Evolutionary conservation across 2,797 vertebrate genomes (phyloP).

Genomic region (Xiphophorus birchmanni): DNA sequence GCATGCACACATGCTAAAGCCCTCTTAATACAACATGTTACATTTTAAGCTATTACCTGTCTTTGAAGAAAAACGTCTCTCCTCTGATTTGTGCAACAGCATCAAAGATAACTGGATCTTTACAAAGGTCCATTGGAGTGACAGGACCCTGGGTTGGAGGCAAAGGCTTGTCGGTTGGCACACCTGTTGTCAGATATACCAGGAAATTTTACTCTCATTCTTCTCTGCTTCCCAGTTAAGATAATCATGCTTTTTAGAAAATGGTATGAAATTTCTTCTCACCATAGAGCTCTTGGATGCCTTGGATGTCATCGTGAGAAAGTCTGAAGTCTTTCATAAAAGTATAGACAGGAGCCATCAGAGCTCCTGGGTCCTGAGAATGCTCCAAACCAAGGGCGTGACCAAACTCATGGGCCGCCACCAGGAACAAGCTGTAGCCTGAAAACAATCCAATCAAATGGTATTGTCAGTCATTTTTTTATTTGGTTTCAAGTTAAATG

Average conservation of each 20-base stretch:
- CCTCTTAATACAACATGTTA: background rate
- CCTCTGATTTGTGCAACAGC: slow-evolving; percentile 93
- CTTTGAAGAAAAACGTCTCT: slow-evolving; percentile 98
- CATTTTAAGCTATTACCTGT: slow-evolving; percentile 83
- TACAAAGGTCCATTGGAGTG: slow-evolving; percentile 93
- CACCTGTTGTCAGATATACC: slow-evolving; percentile 76
- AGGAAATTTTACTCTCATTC: slow-evolving; percentile 9
- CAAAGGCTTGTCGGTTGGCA: slow-evolving; percentile 78
- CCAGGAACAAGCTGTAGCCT: slow-evolving; percentile 98
- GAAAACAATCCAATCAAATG: background rate
- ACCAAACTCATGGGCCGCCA: slow-evolving; percentile 98
- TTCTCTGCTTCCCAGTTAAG: background rate
- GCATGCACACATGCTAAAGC: background rate
- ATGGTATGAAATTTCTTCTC: slow-evolving; percentile 37
- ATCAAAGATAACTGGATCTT: slow-evolving; percentile 90
- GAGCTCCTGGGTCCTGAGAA: slow-evolving; percentile 92
- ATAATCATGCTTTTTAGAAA: slow-evolving; percentile 3
- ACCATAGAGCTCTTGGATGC: slow-evolving; percentile 98
- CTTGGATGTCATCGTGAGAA: slow-evolving; percentile 91
- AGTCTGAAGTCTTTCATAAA: slow-evolving; percentile 93
- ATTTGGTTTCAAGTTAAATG: background rate
- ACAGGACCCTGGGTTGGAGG: slow-evolving; percentile 91
- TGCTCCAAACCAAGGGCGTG: slow-evolving; percentile 97
- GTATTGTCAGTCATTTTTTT: background rate
- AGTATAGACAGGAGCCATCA: slow-evolving; percentile 98